Base-by-base conservation (phyloP, 2,797 vertebrate species). In the Acrossocheilus fasciatus region DNA sequence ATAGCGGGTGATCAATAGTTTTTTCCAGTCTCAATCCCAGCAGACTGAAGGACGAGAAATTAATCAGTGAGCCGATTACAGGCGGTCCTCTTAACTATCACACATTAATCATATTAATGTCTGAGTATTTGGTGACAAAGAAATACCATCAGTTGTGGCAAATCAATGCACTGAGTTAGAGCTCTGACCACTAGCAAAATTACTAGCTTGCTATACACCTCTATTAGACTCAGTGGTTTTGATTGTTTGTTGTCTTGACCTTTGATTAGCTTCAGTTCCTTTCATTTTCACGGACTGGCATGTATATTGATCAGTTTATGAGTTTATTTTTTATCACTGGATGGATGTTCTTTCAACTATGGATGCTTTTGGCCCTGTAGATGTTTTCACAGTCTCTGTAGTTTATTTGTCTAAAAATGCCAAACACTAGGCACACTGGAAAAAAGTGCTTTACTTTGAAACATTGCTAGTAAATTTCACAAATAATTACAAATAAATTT, bases 51-150 rank as follows among this genome's bases (percentile, higher is more conserved):
- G 66, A 89, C n/a, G 3, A 87, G 74, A 72, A 59, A 86, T 87
- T 54, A 74, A 83, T 89, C 68, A 80, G 87, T 72, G 75, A 76
- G 54, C 23, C 69, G 69, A 87, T 86, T 64, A 74, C 74, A 87
- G 78, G 78, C 18, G 3, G 78, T 52, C 26, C 52, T 62, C 81
- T 77, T 76, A 88, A 77, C 82, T 45, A 68, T 64, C 36, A 82
- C 15, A 17, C 74, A 90, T 90, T 85, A 88, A 89, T 87, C 88
- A 86, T 82, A 79, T 88, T 83, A 88, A 88, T 88, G 88, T 80
- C 72, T 15, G 36, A 66, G 45, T 34, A 30, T 81, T 89, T 76
- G 52, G 82, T 76, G 83, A 68, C 84, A 87, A 77, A 85, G 52
- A 59, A 87, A 81, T 85, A 57, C 43, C 68, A 87, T 76, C 70